Evolutionary conservation across 2,888 invertebrate species (phyloP).

Genomic region (Phasia obesa): DNA sequence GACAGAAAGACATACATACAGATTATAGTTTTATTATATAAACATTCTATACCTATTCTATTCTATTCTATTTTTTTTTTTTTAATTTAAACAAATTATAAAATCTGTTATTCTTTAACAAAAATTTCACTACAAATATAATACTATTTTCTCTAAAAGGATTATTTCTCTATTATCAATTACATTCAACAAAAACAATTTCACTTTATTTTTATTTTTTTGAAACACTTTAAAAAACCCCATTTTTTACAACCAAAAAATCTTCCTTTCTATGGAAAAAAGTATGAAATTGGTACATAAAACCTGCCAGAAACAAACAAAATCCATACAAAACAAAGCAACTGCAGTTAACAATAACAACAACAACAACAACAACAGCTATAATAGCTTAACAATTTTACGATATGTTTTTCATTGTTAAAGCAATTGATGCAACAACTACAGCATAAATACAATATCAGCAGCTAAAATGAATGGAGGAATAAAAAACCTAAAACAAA

Average conservation of each 20-base stretch:
- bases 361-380: constrained; percentile 30
- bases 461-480: constrained; percentile 34
- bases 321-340: constrained; percentile 28
- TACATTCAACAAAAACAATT: constrained; percentile 36
- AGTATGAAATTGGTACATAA: constrained; percentile 35
- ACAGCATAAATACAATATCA: constrained; percentile 42
- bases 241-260: constrained; percentile 54
- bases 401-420: constrained; percentile 67
- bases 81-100: too few species aligned
- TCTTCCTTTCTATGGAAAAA: constrained; percentile 42
- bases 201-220: constrained; percentile 19
- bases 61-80: too few species aligned
- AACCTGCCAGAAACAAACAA: constrained; percentile 53
- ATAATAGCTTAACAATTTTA: constrained; percentile 61
- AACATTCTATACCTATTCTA: too few species aligned
- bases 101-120: constrained; percentile 17
- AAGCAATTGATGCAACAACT: constrained; percentile 57
- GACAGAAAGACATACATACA: too few species aligned
- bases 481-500: constrained; percentile 26
- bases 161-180: constrained; percentile 56
- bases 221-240: neutral
- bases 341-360: constrained; percentile 34
- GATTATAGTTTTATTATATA: too few species aligned
- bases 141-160: constrained; percentile 9
- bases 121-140: neutral